Evolutionary conservation across 2,888 invertebrate genomes (phyloP), one percentile per base, ranked within the genome.

Genomic region (Ischnus inquisitorius): DNA sequence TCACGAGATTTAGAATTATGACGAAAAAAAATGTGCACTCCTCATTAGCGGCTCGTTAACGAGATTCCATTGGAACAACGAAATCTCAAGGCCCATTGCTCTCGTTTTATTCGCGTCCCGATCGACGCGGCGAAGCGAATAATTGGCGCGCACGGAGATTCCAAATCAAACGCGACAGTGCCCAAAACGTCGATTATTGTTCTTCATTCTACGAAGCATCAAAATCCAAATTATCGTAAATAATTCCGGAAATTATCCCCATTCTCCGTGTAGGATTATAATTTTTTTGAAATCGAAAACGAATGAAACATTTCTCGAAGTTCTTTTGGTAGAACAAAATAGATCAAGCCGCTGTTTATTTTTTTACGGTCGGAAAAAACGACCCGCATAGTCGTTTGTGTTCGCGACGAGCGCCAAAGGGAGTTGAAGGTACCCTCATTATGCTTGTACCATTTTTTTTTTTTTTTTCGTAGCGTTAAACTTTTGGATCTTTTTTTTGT

Each of bases 401-500:
- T 46, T 12, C n/a, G 6, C 46, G 46, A 46, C 46, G 14, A 57
- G 57, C 25, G 12, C 25, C 25, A 57, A 57, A 57, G 4, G 12
- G 57, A 22, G 57, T 57, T 22, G 22, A 51, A 22, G 57, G 57
- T 1, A 14, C 16, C 3, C 64, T 74, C 19, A 22, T 64, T 64
- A 48, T 14, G 48, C 28, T 46, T 64, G 16, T 5, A 5, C n/a
- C 34, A 34, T 34, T 62, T 8, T 57, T 64, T 74, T 28, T 34
- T 62, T 4, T 19, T 46, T 65, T 19, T 48, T 41, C 25, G 54
- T 25, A n/a, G 5, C 28, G 57, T 19, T 43, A 22, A n/a, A 54
- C 25, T 25, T 41, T 65, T 10, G 51, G 41, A 65, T 57, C 48
- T n/a, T 71, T 77, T 60, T 54, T 39, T 41, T 16, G 34, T 72